Base-by-base conservation (phyloP, 2,888 invertebrate species). In the Xylota segnis region DNA sequence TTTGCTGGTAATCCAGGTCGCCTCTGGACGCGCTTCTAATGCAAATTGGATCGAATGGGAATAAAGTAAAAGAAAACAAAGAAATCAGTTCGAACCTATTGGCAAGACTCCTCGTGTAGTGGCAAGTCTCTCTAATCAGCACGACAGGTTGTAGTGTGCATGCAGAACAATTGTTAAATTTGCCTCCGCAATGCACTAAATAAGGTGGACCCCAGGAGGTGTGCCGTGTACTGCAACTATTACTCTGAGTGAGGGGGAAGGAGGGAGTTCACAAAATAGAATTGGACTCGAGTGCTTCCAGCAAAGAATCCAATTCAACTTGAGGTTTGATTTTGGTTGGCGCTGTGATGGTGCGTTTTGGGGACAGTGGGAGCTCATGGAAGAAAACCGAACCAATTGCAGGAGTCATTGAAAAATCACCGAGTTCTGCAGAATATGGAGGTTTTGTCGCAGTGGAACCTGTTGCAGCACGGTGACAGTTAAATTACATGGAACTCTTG, bases 61-160 rank as follows among this genome's bases (percentile, higher is more conserved):
- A 27, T 47, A 29, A n/a, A n/a, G 32, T 40, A 54, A 61, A 23
- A 16, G 37, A 14, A 65, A 37, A 79, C 74, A 78, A 84, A 54
- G 58, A 65, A 75, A 79, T 75, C 70, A 27, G 58, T 63, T 74
- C 47, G 63, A 47, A 72, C 47, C 61, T 56, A 59, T 70, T 79
- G 74, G 74, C 27, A 66, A 66, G 43, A 68, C 66, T 72, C 1
- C 23, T 23, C 23, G 3, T 3, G 61, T 68, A 78, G 76, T 71
- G 59, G 65, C 59, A 74, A 45, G 72, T 47, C 52, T 34, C 34
- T 32, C 43, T 79, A 70, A 79, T 63, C 70, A 68, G 74, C 43
- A 63, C 63, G 50, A 58, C 74, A 75, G 70, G 75, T 75, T 71
- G 54, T 50, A 43, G 45, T 68, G 61, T 52, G 45, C 83, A 83